Conservation (phyloP, 2,113 vertebrate genomes). For the Pterophyllum scalare region DNA sequence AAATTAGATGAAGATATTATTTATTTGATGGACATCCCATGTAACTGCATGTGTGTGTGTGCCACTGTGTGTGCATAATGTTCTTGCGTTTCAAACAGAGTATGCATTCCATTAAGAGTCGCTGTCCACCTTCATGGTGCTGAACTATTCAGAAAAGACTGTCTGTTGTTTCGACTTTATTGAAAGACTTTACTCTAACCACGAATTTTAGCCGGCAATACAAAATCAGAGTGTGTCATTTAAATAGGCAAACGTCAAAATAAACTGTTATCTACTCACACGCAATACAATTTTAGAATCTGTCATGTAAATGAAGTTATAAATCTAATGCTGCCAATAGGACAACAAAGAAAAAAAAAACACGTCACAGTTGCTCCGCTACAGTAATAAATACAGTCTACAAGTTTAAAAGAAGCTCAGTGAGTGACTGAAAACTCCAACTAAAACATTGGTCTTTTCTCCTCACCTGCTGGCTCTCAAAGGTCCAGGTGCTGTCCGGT, state of each 20-base stretch:
- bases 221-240: neutral
- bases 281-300: rapidly evolving
- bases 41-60: neutral
- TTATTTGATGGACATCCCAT: rapidly evolving
- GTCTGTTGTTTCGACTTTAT: rapidly evolving
- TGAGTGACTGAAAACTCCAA: neutral
- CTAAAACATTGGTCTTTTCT: neutral
- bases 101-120: neutral
- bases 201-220: too few species aligned
- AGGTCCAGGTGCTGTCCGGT: conserved; percentile 77
- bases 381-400: neutral
- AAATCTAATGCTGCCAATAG: neutral
- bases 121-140: neutral
- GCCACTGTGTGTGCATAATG: too few species aligned
- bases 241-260: neutral
- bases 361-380: too few species aligned
- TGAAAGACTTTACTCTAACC: neutral
- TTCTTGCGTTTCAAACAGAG: neutral
- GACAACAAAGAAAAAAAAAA: too few species aligned
- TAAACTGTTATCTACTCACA: rapidly evolving
- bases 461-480: conserved; percentile 80
- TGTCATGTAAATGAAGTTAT: neutral
- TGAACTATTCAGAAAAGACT: neutral
- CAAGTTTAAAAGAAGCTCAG: rapidly evolving
- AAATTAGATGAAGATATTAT: neutral